Evolutionary conservation across 2,888 invertebrate genomes (phyloP), one percentile per base, ranked within the genome.

Genomic region (Drosophila suboccidentalis): DNA sequence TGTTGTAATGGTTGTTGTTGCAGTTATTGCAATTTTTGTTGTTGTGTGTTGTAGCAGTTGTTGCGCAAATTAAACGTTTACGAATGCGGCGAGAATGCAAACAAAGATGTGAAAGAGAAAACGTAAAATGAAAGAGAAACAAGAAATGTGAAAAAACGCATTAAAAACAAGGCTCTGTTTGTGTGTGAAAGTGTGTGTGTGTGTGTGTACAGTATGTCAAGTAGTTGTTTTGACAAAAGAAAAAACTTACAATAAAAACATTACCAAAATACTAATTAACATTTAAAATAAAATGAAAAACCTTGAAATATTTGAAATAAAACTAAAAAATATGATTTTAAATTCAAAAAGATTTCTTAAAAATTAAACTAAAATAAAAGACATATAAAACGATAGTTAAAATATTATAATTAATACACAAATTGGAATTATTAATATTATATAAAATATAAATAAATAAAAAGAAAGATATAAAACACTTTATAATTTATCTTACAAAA

Each of bases 71-170:
- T 43, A 76, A 76, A 75, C 76, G 62, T 68, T 76, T 76, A 77
- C 77, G 73, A 77, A 77, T 77, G 77, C 77, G 69, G 69, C 78
- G 77, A 63, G 43, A 73, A 68, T 69, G 76, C 77, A 77, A 76
- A 77, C 77, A 77, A 76, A 76, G 61, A 77, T 66, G 69, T 72
- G 77, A 77, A 77, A 72, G 77, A 77, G 69, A 69, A 71, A 76
- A 46, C 60, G 62, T 51, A 51, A 63, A 58, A 57, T 51, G 44
- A 68, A 65, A 65, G 63, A 72, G 57, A 76, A 76, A 68, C 49
- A 71, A 66, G 53, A 76, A 58, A 58, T 13, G 36, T 46, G 34
- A 57, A 39, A 32, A 49, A 32, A 49, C 26, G 51, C 41, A 53
- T 36, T 71, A 49, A 71, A 68, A 76, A 60, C 51, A 62, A 75